phyloP scores from a whole-genome alignment of 2,888 invertebrate species.

The Philereme vetulata region DNA sequence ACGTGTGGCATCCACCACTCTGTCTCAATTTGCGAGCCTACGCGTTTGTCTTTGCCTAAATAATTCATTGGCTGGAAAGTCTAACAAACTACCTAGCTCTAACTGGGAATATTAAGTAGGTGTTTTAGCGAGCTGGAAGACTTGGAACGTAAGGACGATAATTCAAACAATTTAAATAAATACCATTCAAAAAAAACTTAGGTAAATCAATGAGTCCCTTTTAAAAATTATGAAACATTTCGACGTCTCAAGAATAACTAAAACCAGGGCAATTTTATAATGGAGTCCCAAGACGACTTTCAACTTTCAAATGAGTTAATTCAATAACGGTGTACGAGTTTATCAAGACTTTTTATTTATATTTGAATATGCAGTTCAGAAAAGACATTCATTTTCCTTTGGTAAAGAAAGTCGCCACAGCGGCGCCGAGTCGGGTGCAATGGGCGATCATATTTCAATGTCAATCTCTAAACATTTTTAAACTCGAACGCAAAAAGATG shows the following conservation, averaged over 20 bases:
- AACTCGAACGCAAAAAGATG: too few relatives aligned
- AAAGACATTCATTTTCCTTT: constrained; percentile 4
- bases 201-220: background rate
- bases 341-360: background rate
- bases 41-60: constrained; percentile 48
- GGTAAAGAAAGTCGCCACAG: constrained; percentile 3
- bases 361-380: background rate
- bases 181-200: background rate
- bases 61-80: constrained; percentile 46
- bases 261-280: constrained; percentile 1
- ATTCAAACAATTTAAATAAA: too few relatives aligned
- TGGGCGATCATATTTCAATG: constrained; percentile 5
- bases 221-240: background rate
- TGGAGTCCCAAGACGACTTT: background rate
- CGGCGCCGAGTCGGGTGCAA: constrained; percentile 8
- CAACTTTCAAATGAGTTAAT: constrained; percentile 8
- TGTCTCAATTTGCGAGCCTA: constrained; percentile 55
- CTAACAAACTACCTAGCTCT: constrained; percentile 18
- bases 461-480: background rate
- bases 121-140: background rate
- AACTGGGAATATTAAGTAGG: background rate
- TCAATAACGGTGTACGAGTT: background rate
- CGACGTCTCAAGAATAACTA: constrained; percentile 11
- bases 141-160: too few relatives aligned
- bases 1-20: constrained; percentile 60